phyloP scores from a whole-genome alignment of 2,797 vertebrate species.

The Staurois parvus region DNA sequence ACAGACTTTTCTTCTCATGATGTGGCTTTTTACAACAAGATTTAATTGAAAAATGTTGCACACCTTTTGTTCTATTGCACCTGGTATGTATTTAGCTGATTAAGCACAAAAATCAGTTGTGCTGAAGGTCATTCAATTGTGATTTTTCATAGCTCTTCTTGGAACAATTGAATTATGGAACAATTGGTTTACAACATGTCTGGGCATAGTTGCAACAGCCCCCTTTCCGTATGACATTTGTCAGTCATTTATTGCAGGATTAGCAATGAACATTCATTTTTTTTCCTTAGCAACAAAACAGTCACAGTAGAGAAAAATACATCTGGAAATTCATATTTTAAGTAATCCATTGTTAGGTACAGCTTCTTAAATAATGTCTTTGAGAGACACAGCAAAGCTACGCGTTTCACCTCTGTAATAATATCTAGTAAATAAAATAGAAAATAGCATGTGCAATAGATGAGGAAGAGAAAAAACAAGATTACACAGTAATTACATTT shows the following conservation, averaged over 20 bases:
- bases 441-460: slow-evolving; percentile 15
- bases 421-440: slow-evolving; percentile 57
- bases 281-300: slow-evolving; percentile 57
- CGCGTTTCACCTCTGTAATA: slow-evolving; percentile 44
- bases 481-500: slow-evolving; percentile 59
- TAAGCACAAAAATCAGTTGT: too few relatives aligned
- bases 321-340: slow-evolving; percentile 59
- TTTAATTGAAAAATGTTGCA: too few relatives aligned
- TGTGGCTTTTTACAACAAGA: too few relatives aligned
- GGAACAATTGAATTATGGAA: too few relatives aligned
- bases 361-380: slow-evolving; percentile 60
- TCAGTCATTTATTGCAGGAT: slow-evolving; percentile 66
- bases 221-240: slow-evolving; percentile 65
- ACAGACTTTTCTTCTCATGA: too few relatives aligned
- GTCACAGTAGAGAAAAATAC: slow-evolving; percentile 54
- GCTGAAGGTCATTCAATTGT: too few relatives aligned
- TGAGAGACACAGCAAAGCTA: slow-evolving; percentile 41
- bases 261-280: slow-evolving; percentile 65
- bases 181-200: too few relatives aligned
- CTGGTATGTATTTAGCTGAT: too few relatives aligned
- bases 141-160: too few relatives aligned
- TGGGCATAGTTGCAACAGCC: too few relatives aligned
- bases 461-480: slow-evolving; percentile 29
- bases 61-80: too few relatives aligned
- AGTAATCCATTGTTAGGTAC: slow-evolving; percentile 61